Evolutionary conservation across 37 sponge, comb jelly and placozoan species (phyloP), one percentile per base, ranked within the genome.

Genomic region (Eunapius fragilis): DNA sequence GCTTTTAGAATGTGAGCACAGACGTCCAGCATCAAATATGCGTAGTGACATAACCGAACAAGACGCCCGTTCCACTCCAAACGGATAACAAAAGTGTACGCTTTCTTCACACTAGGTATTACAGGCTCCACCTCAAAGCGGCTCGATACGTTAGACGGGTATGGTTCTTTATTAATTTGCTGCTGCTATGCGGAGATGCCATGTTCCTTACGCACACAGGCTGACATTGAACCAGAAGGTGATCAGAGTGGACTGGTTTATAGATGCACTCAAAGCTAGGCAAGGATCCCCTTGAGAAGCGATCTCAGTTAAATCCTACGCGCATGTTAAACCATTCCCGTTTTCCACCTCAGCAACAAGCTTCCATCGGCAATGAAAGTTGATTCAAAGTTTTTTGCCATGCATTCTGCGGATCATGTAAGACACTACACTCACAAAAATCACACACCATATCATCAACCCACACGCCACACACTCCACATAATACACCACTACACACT

Each of bases 241-340:
- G 32, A 89, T 50, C 25, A 74, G 93, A 58, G 83, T 89, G 28
- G 89, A 93, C 30, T 93, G 93, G 93, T 89, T 93, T 82, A n/a
- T 88, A 10, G 87, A 85, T 82, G 82, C 83, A 48, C 89, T 93
- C n/a, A 89, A 82, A 35, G 50, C 35, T 26, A 76, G 75, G 93
- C 82, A 34, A 77, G 72, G 70, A 23, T 9, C 13, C 17, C 22
- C 37, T 72, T 41, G 3, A 6, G 3, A 58, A 58, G n/a, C n/a
- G n/a, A n/a, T n/a, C n/a, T n/a, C n/a, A n/a, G n/a, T n/a, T n/a
- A n/a, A n/a, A n/a, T n/a, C n/a, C n/a, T 19, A 19, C 6, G 14
- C 14, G 14, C 58, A n/a, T 19, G 22, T 58, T 58, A 10, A 58
- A 17, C 1, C 22, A 19, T 58, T 58, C 22, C 47, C 17, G 14